phyloP scores from a whole-genome alignment of 2,888 invertebrate species.

The Monopis laevigella region DNA sequence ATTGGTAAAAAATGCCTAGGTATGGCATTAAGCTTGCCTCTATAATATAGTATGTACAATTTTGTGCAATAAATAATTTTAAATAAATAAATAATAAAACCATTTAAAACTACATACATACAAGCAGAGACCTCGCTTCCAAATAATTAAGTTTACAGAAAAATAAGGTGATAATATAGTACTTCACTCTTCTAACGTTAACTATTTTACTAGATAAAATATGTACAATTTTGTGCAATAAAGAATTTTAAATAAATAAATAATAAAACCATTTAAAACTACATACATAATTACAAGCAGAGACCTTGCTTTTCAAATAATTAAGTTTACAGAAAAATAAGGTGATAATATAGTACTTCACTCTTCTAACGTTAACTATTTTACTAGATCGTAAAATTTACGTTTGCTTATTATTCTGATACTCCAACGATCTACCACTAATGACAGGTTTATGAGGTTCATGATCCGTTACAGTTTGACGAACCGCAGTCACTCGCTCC shows the following conservation, averaged over 20 bases:
- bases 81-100: not conserved
- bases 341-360: too few species aligned
- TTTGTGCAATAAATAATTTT: not conserved
- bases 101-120: too few species aligned
- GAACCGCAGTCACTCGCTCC: slow-evolving; percentile 1
- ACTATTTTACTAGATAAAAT: not conserved
- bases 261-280: too few species aligned
- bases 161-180: too few species aligned
- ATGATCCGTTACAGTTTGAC: slow-evolving; percentile 6
- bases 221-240: not conserved
- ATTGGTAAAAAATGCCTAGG: not conserved
- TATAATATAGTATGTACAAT: too few species aligned
- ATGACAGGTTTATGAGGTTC: slow-evolving; percentile 6
- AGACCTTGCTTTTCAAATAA: too few species aligned
- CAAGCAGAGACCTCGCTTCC: too few species aligned
- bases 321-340: too few species aligned
- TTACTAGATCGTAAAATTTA: not conserved
- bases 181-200: too few species aligned
- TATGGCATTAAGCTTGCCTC: not conserved
- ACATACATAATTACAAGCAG: too few species aligned
- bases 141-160: too few species aligned
- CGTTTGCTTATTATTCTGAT: slow-evolving; percentile 4
- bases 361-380: too few species aligned
- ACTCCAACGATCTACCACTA: not conserved
- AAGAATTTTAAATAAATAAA: not conserved